Evolutionary conservation across 1,140 invertebrate species (phyloP), one percentile per base, ranked within the genome.

Genomic region (Mesaphorura yosii): DNA sequence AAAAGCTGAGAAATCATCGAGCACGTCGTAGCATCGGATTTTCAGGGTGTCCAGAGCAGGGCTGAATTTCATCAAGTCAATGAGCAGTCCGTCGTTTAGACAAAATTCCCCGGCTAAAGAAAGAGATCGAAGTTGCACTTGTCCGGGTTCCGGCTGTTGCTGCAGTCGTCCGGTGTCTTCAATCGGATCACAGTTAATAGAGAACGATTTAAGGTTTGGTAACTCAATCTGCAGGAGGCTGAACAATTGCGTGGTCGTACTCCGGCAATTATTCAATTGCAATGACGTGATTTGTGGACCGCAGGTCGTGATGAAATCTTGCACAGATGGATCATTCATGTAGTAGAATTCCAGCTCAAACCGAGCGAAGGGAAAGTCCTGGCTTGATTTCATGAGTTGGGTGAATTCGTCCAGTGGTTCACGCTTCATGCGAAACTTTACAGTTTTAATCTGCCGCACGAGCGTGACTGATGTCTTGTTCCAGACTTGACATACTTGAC

Each of bases 121-220:
- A 10, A 42, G 40, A 17, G 40, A 42, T 42, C 17, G 17, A 22
- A 42, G 40, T 19, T 42, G 17, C 17, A 22, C 23, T 10, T 19
- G 40, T 42, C n/a, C 10, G 23, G 40, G 6, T 6, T 10, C 10
- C n/a, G 17, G 40, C 23, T 42, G 40, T 42, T 10, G 40, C 40
- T 10, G 17, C 17, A 42, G 6, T 22, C 17, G 6, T 19, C n/a
- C 40, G 10, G 7, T 42, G 40, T 10, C 40, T 17, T 42, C 40
- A 17, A 42, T 19, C 17, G 40, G 40, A 19, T 42, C 40, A 17
- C 40, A 42, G 23, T 42, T 42, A 42, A 42, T 42, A 10, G 40
- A 42, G 40, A 42, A 42, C 7, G 6, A 6, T 6, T 6, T 6
- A 6, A 42, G 17, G 17, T n/a, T 42, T 42, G 10, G 6, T 22